Evolutionary conservation across 2,888 invertebrate genomes (phyloP).

Genomic region (Blastobasis lacticolella): DNA sequence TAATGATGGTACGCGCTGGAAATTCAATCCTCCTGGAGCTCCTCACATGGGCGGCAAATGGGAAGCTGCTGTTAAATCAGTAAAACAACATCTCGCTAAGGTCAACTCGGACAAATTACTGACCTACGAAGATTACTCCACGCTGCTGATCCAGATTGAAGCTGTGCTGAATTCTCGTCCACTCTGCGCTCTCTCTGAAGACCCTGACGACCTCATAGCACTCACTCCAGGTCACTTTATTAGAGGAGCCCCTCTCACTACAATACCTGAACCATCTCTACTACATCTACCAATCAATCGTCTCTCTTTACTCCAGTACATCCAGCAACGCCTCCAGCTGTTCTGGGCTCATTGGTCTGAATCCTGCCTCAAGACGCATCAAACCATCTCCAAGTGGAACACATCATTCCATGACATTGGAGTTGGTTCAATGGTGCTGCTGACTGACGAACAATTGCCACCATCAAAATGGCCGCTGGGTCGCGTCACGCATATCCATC

Average conservation of each 20-base stretch:
- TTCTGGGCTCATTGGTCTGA: background rate
- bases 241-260: background rate
- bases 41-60: constrained; percentile 10
- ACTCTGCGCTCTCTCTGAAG: constrained; percentile 10
- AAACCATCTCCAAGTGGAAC: background rate
- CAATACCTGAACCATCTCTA: background rate
- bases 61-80: constrained; percentile 10
- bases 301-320: background rate
- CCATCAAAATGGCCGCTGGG: background rate
- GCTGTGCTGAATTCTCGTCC: constrained; percentile 14
- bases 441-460: background rate
- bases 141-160: constrained; percentile 13
- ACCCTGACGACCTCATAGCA: constrained; percentile 7
- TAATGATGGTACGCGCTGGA: constrained; percentile 8
- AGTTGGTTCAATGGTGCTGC: background rate
- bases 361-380: background rate
- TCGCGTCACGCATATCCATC: background rate
- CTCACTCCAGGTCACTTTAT: background rate
- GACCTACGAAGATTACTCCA: constrained; percentile 13
- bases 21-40: constrained; percentile 11
- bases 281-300: background rate
- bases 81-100: constrained; percentile 8
- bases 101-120: constrained; percentile 8
- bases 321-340: background rate
- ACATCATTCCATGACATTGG: background rate